Conservation (phyloP, 2,113 vertebrate genomes). For the Promerops cafer region DNA sequence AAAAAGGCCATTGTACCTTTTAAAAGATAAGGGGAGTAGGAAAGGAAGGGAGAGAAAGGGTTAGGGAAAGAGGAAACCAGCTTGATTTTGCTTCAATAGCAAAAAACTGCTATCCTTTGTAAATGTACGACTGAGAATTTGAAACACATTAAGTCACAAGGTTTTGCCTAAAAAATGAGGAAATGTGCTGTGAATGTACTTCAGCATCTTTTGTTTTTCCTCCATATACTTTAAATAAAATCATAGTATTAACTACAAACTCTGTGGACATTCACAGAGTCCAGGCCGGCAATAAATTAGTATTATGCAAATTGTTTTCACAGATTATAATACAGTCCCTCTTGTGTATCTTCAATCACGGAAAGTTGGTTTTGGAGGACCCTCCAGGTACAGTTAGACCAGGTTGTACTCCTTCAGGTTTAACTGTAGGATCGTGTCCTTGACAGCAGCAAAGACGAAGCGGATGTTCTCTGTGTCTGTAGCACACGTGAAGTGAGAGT, state of each 20-base stretch:
- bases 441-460: conserved; percentile 94
- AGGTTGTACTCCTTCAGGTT: conserved; percentile 96
- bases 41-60: not conserved
- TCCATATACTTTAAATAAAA: conserved; percentile 84
- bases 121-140: conserved; percentile 72
- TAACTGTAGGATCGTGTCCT: conserved; percentile 93
- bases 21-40: not conserved
- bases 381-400: conserved; percentile 75
- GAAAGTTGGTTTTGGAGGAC: conserved; percentile 31
- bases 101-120: conserved; percentile 60
- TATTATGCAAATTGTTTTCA: conserved; percentile 84
- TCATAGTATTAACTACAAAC: conserved; percentile 84
- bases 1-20: conserved; percentile 56
- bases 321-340: conserved; percentile 79
- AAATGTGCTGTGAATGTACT: conserved; percentile 77
- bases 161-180: conserved; percentile 78
- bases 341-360: conserved; percentile 63
- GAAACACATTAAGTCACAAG: conserved; percentile 73
- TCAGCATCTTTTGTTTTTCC: conserved; percentile 76
- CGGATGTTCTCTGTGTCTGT: conserved; percentile 96
- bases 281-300: conserved; percentile 92
- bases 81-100: conserved; percentile 61
- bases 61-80: conserved; percentile 33
- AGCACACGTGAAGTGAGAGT: conserved; percentile 96
- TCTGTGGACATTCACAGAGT: conserved; percentile 75